These are phyloP conservation scores for Mayetiola destructor DNA, from an alignment of 2,888 invertebrate genomes.

Conservation along the genomic window DNA sequence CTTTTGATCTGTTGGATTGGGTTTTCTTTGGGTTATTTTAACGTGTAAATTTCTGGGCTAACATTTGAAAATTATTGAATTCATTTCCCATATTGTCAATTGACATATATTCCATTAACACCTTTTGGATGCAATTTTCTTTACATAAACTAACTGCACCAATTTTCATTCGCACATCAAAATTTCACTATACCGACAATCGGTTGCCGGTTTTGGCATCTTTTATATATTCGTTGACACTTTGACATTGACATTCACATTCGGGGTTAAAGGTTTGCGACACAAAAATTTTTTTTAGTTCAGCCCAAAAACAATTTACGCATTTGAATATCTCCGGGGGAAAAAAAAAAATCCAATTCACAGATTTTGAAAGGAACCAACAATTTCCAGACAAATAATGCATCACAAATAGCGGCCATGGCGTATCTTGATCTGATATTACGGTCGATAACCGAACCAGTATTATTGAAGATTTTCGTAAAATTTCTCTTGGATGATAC, in stretches of 20 bases:
- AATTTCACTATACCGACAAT: too few species aligned
- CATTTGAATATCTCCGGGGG: neutral
- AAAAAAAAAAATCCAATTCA: conserved; percentile 20
- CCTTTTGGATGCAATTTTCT: too few species aligned
- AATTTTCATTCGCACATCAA: too few species aligned
- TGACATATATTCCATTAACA: too few species aligned
- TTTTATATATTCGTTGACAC: too few species aligned
- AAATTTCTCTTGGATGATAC: conserved; percentile 68
- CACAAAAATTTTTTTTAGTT: neutral
- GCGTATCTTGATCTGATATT: conserved; percentile 85
- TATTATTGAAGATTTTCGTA: conserved; percentile 66
- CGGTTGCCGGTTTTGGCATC: too few species aligned
- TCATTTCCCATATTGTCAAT: neutral
- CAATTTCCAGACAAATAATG: conserved; percentile 63
- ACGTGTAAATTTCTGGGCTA: conserved; percentile 1
- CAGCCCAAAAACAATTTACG: conserved; percentile 2
- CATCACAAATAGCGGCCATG: conserved; percentile 82
- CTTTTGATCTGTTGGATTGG: neutral
- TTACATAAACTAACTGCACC: too few species aligned
- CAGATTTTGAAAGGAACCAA: conserved; percentile 36
- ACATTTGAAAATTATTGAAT: neutral
- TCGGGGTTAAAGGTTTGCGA: too few species aligned
- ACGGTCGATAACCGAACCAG: conserved; percentile 72
- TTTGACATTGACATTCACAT: too few species aligned
- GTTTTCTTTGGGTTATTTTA: conserved; percentile 1